Conservation (phyloP, 2,797 vertebrate species). For the Esox masquinongy region DNA sequence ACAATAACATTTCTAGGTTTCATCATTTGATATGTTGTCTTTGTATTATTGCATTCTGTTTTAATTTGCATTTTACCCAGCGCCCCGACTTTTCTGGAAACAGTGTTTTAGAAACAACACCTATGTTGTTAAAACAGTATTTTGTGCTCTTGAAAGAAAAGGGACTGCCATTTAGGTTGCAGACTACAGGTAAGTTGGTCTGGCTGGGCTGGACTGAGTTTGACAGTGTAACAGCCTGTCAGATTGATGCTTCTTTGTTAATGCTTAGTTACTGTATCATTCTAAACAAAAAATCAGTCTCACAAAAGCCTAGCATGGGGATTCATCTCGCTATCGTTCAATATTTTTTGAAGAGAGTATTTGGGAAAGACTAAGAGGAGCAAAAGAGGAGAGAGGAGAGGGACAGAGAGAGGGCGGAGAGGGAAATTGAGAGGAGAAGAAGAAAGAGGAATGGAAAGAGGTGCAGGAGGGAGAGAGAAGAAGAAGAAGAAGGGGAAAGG, state of each 20-base stretch:
- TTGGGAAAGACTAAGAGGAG: too few species aligned
- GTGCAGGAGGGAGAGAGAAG: constrained; percentile 57
- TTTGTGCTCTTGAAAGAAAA: not conserved
- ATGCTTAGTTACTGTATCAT: constrained; percentile 72
- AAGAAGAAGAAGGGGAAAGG: constrained; percentile 47
- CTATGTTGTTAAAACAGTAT: not conserved
- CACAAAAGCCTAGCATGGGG: constrained; percentile 49
- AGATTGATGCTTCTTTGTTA: constrained; percentile 53
- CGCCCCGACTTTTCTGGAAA: too few species aligned
- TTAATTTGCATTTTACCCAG: too few species aligned
- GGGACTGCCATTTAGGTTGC: not conserved
- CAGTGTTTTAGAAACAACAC: too few species aligned
- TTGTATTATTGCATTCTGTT: too few species aligned
- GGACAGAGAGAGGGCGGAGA: too few species aligned
- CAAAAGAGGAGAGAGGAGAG: too few species aligned
- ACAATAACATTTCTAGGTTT: too few species aligned
- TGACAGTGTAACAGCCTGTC: constrained; percentile 36
- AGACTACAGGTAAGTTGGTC: constrained; percentile 16
- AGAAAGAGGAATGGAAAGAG: not conserved
- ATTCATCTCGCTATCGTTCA: constrained; percentile 49
- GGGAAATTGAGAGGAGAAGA: too few species aligned
- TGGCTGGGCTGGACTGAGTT: constrained; percentile 19
- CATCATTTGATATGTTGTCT: too few species aligned
- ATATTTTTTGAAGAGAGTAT: constrained; percentile 21
- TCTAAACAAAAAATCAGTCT: constrained; percentile 84